A percentile compares a stretch with the other conserved stretches of the same genome.
These are phyloP conservation scores for Bombus picipes DNA, from an alignment of 1,140 invertebrate genomes.

Conservation along the genomic window DNA sequence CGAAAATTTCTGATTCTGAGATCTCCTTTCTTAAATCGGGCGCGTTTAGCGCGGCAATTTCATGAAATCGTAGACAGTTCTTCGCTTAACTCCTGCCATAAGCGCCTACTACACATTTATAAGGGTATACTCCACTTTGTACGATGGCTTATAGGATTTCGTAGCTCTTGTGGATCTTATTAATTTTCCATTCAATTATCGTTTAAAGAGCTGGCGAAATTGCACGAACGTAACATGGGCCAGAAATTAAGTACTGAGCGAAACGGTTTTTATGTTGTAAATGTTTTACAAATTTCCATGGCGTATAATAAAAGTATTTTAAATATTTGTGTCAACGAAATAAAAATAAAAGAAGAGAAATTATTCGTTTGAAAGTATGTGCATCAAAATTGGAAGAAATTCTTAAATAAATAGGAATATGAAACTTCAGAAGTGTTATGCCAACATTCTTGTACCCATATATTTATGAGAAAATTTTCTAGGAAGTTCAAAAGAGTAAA, in stretches of 20 bases:
- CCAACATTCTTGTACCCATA: background rate
- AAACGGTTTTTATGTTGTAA: background rate
- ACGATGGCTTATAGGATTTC: constrained; percentile 75
- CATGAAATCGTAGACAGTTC: constrained; percentile 28
- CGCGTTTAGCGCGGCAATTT: constrained; percentile 24
- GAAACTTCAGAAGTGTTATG: background rate
- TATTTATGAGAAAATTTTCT: background rate
- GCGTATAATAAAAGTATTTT: background rate
- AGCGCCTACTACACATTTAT: constrained; percentile 27
- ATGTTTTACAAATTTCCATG: background rate
- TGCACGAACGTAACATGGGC: constrained; percentile 35
- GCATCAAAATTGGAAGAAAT: background rate
- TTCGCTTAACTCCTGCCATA: constrained; percentile 31
- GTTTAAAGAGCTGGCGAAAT: constrained; percentile 74
- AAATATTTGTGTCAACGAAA: background rate
- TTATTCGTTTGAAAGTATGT: background rate
- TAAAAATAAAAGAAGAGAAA: background rate
- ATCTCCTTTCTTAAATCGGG: background rate
- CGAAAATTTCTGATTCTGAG: background rate
- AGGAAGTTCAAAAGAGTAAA: background rate
- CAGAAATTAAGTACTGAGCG: background rate
- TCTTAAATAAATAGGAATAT: background rate
- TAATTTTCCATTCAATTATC: constrained; percentile 80
- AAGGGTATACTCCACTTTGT: constrained; percentile 50
- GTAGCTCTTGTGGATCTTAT: constrained; percentile 72